Conservation (phyloP, 1,140 invertebrate species). For the Propsilocerus akamusi region DNA sequence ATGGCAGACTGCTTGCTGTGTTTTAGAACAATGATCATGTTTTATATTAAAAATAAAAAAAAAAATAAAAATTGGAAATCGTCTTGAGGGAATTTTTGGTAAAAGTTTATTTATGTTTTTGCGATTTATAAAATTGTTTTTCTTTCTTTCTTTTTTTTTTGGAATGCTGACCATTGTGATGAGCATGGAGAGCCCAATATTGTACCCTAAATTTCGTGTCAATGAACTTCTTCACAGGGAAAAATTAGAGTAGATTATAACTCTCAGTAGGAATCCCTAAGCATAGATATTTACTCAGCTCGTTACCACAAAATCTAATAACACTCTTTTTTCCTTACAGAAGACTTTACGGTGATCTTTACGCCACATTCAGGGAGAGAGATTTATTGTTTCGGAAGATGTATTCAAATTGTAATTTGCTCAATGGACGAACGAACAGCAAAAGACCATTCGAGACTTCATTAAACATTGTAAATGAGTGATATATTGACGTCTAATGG, state of each 20-base stretch:
- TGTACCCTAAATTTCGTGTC: neutral
- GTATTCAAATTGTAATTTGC: neutral
- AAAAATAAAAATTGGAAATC: too few species aligned
- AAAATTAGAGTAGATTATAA: slow-evolving; percentile 1
- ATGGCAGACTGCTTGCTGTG: slow-evolving; percentile 3
- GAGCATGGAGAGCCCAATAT: neutral
- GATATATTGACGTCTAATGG: too few species aligned
- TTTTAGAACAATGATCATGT: slow-evolving; percentile 4
- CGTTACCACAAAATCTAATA: too few species aligned
- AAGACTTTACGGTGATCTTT: slow-evolving; percentile 2
- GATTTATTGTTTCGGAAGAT: neutral
- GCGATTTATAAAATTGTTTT: neutral
- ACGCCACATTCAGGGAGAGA: neutral
- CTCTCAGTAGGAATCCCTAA: too few species aligned
- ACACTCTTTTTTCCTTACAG: slow-evolving; percentile 1
- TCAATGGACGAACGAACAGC: too few species aligned
- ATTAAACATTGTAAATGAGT: too few species aligned
- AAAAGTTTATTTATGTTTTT: neutral
- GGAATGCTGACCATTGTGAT: too few species aligned
- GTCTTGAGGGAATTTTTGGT: too few species aligned
- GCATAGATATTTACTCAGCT: slow-evolving; percentile 2
- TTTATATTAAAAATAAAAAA: too few species aligned
- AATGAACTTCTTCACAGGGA: neutral
- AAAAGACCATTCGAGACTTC: too few species aligned
- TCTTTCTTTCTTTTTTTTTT: neutral